Conservation (phyloP, 2,797 vertebrate species). For the Intellagama lesueurii region DNA sequence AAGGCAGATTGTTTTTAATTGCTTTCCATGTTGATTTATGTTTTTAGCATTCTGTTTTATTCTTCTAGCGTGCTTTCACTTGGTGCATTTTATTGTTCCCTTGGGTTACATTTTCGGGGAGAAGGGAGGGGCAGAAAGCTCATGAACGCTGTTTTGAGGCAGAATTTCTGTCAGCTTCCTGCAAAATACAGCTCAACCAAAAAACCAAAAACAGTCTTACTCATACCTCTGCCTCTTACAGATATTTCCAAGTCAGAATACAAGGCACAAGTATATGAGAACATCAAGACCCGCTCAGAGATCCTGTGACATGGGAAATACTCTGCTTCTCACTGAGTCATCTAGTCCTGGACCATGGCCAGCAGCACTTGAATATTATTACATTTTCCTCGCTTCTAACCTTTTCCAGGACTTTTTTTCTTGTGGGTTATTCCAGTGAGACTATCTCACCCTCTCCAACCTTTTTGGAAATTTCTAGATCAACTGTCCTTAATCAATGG, state of each 20-base stretch:
- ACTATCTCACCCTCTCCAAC: neutral
- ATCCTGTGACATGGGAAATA: neutral
- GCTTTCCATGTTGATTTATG: too few species aligned
- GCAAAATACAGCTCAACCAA: too few species aligned
- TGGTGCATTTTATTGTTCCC: too few species aligned
- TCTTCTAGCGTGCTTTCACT: too few species aligned
- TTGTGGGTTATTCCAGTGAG: neutral
- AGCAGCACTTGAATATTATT: neutral
- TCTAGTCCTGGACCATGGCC: neutral
- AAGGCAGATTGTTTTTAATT: too few species aligned
- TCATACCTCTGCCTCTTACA: neutral
- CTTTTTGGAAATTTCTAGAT: neutral
- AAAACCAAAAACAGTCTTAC: neutral
- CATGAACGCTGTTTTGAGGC: neutral
- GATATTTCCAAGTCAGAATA: neutral
- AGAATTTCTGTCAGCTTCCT: neutral
- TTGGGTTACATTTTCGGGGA: too few species aligned
- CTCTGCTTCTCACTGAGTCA: neutral
- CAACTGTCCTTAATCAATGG: neutral
- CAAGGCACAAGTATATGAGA: constrained; percentile 18
- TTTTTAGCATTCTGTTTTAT: too few species aligned
- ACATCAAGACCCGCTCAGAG: neutral
- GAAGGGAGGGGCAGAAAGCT: too few species aligned
- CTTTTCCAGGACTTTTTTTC: neutral
- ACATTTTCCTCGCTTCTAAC: neutral